These are phyloP conservation scores for Saccostrea echinata DNA, from an alignment of 1,140 invertebrate genomes.

Conservation along the genomic window DNA sequence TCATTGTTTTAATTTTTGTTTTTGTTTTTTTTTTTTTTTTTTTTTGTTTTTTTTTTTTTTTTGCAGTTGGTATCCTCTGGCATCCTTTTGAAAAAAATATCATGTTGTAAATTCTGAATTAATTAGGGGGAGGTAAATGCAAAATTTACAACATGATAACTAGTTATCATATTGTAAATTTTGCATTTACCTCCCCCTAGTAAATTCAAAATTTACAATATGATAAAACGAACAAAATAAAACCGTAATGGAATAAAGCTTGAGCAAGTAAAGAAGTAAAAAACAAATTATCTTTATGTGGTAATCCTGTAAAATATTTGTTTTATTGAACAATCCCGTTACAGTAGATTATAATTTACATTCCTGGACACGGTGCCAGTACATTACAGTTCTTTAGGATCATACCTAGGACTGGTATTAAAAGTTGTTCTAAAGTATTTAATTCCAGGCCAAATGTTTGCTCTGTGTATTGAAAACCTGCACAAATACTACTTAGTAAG, in stretches of 20 bases:
- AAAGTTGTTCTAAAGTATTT: slow-evolving; percentile 39
- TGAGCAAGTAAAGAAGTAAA: neutral
- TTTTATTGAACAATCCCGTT: neutral
- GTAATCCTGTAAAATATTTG: slow-evolving; percentile 23
- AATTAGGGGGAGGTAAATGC: no score
- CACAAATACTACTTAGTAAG: slow-evolving; percentile 17
- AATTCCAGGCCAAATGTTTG: slow-evolving; percentile 33
- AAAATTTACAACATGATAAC: no score
- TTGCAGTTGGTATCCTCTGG: neutral
- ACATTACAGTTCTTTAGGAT: slow-evolving; percentile 14
- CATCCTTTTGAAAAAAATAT: neutral
- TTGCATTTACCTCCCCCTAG: no score
- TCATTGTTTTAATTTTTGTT: no score
- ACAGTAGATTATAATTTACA: slow-evolving; percentile 8
- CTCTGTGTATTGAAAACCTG: slow-evolving; percentile 31
- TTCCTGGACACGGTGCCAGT: neutral
- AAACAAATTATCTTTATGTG: neutral
- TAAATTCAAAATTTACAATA: no score
- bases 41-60: no score
- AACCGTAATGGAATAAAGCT: neutral
- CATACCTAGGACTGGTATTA: slow-evolving; percentile 21
- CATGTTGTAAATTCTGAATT: no score
- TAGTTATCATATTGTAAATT: no score
- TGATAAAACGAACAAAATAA: neutral
- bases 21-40: no score